A percentile compares a stretch with the other conserved stretches of the same genome.
These are phyloP conservation scores for Epinephelus awoara DNA, from an alignment of 2,797 vertebrate species.

Conservation along the genomic window DNA sequence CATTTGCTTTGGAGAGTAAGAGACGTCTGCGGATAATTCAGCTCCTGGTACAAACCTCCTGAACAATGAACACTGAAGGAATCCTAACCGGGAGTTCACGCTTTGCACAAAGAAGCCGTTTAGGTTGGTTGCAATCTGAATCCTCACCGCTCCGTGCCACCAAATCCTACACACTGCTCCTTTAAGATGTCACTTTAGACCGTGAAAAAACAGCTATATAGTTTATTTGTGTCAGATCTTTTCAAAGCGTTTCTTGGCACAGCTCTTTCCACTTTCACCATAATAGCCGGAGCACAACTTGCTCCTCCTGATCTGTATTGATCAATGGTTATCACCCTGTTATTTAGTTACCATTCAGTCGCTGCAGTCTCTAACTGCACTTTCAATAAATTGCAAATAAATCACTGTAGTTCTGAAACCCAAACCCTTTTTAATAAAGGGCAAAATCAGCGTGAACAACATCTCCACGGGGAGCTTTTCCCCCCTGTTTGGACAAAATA, in stretches of 20 bases:
- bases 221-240: slow-evolving; percentile 13
- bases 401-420: slow-evolving; percentile 24
- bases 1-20: too few species aligned
- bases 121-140: too few species aligned
- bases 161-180: too few species aligned
- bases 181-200: too few species aligned
- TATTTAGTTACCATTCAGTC: slow-evolving; percentile 19
- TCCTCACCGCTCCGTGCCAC: too few species aligned
- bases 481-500: slow-evolving; percentile 40
- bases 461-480: slow-evolving; percentile 19
- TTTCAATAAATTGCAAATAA: slow-evolving; percentile 13
- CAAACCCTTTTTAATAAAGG: slow-evolving; percentile 20
- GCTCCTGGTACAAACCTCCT: too few species aligned
- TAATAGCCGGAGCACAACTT: slow-evolving; percentile 7
- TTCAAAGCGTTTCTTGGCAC: slow-evolving; percentile 1
- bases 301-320: not conserved
- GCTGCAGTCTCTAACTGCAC: not conserved
- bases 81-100: too few species aligned
- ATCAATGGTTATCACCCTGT: slow-evolving; percentile 2
- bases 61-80: too few species aligned
- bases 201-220: not conserved
- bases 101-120: too few species aligned
- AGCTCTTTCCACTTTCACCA: slow-evolving; percentile 14
- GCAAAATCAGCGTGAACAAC: slow-evolving; percentile 43
- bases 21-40: too few species aligned